Conservation (phyloP, 2,888 invertebrate genomes). For the Molanna angustata region DNA sequence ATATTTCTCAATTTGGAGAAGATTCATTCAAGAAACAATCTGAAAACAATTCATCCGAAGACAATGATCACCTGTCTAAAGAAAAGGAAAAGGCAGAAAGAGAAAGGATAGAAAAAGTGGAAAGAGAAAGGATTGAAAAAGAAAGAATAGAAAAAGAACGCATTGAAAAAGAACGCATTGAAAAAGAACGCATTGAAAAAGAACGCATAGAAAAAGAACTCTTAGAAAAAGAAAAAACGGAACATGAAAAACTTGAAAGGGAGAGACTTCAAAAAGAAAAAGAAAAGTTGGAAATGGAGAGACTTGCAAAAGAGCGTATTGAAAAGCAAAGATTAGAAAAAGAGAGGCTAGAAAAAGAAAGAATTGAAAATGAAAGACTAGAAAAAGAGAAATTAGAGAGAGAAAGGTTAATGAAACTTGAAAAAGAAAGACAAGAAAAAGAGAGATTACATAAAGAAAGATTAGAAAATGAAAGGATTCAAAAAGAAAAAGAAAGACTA, state of each 20-base stretch:
- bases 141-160: conserved; percentile 38
- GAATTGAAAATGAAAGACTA: conserved; percentile 36
- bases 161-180: conserved; percentile 37
- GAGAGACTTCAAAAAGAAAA: conserved; percentile 37
- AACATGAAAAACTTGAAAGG: conserved; percentile 34
- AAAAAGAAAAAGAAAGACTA: conserved; percentile 38
- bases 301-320: conserved; percentile 47
- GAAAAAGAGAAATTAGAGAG: conserved; percentile 38
- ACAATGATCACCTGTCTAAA: too few relatives aligned
- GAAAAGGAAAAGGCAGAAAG: conserved; percentile 37
- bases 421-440: conserved; percentile 41
- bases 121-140: conserved; percentile 35
- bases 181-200: conserved; percentile 37
- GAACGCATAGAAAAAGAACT: conserved; percentile 37
- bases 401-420: conserved; percentile 43
- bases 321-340: conserved; percentile 46
- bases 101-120: conserved; percentile 38
- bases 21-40: too few relatives aligned
- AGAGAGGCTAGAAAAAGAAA: conserved; percentile 36
- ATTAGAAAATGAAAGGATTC: conserved; percentile 36
- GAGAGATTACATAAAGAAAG: conserved; percentile 38
- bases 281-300: conserved; percentile 38
- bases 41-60: too few relatives aligned
- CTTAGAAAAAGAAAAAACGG: conserved; percentile 35
- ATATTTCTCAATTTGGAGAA: too few relatives aligned